These are phyloP conservation scores for Nomia melanderi DNA, from an alignment of 1,140 invertebrate genomes.

Conservation along the genomic window DNA sequence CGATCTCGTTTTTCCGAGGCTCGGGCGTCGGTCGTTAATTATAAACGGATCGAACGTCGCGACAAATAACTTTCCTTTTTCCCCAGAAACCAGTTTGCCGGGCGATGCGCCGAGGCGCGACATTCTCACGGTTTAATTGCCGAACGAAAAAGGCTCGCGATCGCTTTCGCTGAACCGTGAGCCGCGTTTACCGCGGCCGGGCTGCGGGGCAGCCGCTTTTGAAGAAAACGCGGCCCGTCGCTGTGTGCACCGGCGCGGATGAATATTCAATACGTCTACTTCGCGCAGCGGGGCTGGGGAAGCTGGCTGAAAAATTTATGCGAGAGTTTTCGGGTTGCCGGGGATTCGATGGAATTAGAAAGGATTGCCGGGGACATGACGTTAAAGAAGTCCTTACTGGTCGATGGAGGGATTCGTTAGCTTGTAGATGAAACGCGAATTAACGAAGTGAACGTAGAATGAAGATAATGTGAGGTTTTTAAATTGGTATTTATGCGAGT, in stretches of 20 bases:
- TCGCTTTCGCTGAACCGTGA: background rate
- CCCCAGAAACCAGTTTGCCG: background rate
- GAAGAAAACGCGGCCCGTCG: background rate
- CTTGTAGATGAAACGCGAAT: no score
- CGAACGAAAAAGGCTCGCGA: background rate
- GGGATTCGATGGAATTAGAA: no score
- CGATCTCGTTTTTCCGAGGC: no score
- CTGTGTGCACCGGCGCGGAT: background rate
- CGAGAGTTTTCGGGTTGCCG: no score
- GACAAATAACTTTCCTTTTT: constrained; percentile 8
- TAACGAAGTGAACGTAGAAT: no score
- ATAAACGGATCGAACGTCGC: background rate
- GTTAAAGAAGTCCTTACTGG: no score
- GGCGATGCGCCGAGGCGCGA: background rate
- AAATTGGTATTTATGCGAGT: no score
- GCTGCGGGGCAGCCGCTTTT: background rate
- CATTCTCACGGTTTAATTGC: constrained; percentile 3
- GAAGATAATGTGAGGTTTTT: no score
- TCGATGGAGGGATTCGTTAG: no score
- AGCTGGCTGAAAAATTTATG: background rate
- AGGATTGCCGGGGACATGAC: no score
- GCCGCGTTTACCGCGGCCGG: background rate
- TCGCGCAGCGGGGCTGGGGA: no score
- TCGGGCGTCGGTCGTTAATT: background rate
- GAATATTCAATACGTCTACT: background rate